Conservation (phyloP, 53 echinoderm and acorn worm genomes). For the Holothuria leucospilota region DNA sequence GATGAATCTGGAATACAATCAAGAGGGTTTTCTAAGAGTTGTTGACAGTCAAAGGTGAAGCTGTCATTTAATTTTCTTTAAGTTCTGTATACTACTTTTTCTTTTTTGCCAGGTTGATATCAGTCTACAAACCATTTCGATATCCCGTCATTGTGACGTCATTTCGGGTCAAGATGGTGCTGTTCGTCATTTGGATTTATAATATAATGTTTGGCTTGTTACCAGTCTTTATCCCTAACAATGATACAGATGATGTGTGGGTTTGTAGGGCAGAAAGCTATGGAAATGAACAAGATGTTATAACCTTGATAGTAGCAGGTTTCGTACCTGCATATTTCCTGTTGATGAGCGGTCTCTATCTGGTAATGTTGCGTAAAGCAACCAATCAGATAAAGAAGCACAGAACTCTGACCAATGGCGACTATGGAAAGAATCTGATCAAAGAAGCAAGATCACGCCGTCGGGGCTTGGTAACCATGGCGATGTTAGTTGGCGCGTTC, state of each 20-base stretch:
- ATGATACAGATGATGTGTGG: not conserved
- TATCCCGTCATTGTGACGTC: slow-evolving; percentile 28
- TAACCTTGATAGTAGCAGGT: slow-evolving; percentile 15
- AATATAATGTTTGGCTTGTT: slow-evolving; percentile 10
- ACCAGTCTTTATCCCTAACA: not conserved
- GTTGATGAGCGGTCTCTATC: slow-evolving; percentile 3
- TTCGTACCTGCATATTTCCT: not conserved
- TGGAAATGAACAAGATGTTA: slow-evolving; percentile 12
- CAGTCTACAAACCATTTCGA: slow-evolving; percentile 14
- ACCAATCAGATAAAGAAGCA: not conserved
- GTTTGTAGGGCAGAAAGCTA: slow-evolving; percentile 15
- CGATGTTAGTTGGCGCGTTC: slow-evolving; percentile 32
- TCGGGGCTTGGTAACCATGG: slow-evolving; percentile 32
- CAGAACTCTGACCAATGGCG: not conserved
- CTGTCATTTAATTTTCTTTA: too few relatives aligned
- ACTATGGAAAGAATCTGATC: too few relatives aligned
- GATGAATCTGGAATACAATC: too few relatives aligned
- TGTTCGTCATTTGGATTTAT: slow-evolving; percentile 11
- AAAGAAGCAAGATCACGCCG: not conserved
- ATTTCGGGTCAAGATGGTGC: slow-evolving; percentile 15
- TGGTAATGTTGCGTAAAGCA: slow-evolving; percentile 29
- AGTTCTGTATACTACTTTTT: too few relatives aligned
- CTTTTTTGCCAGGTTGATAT: slow-evolving; percentile 22
- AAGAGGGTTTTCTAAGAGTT: too few relatives aligned
- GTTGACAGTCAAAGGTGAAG: too few relatives aligned